A percentile compares a stretch with the other conserved stretches of the same genome.
Conservation (phyloP, 30 jellyfish, hydroid and myxozoan genomes). For the Aurelia aurita complex sp. Pacific region DNA sequence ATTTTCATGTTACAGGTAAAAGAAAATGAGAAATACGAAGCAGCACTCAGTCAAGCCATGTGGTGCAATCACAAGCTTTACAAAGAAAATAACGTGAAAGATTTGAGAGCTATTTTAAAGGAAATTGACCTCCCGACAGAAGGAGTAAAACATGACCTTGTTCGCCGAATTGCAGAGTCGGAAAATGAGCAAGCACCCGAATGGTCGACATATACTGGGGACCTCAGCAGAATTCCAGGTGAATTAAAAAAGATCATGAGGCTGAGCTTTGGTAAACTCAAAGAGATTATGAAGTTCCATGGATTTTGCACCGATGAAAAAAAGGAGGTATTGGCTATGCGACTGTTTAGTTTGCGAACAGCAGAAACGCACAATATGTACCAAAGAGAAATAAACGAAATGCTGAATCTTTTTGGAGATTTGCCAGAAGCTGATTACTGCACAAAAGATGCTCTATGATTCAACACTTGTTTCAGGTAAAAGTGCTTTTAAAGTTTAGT, state of each 20-base stretch:
- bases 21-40: not conserved
- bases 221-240: slow-evolving; percentile 5
- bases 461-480: slow-evolving; percentile 11
- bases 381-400: not conserved
- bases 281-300: not conserved
- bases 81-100: not conserved
- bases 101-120: not conserved
- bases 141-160: slow-evolving; percentile 5
- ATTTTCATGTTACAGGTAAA: not conserved
- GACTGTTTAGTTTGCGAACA: slow-evolving; percentile 6
- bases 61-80: slow-evolving; percentile 5
- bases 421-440: not conserved
- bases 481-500: not conserved
- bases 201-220: slow-evolving; percentile 5
- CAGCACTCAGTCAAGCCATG: not conserved
- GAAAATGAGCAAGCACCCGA: slow-evolving; percentile 1
- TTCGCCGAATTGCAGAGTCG: slow-evolving; percentile 4
- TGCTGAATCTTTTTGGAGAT: slow-evolving; percentile 1
- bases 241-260: not conserved
- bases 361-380: slow-evolving; percentile 6
- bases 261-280: not conserved
- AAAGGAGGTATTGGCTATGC: not conserved
- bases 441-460: slow-evolving; percentile 9
- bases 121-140: not conserved
- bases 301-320: not conserved